Evolutionary conservation across 2,888 invertebrate genomes (phyloP), one percentile per base, ranked within the genome.

Genomic region (Campoplex nolae): DNA sequence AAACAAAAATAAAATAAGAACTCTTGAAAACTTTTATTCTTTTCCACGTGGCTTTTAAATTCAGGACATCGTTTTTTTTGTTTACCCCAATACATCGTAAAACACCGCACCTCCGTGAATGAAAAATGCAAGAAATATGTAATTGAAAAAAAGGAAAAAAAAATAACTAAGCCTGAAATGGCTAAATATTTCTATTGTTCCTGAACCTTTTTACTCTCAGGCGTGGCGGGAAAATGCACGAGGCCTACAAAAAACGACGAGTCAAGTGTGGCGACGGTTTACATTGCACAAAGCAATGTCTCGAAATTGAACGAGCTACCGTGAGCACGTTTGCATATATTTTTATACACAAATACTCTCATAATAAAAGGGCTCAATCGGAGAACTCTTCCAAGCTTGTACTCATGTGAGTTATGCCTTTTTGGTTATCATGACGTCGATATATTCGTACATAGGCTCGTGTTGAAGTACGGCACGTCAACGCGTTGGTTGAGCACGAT

Each of bases 221-320:
- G 28, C 70, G 16, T 48, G 32, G 62, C 32, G 32, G 32, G 7
- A 62, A 32, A 32, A 32, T 62, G 28, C 62, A 1, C 45, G 23
- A 28, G 35, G 32, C 58, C 16, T 51, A 16, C 18, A 28, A 28
- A 48, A n/a, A 77, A 73, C 1, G 48, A 35, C 11, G 65, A 62
- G 68, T 81, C 67, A 77, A 86, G 86, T 74, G 86, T 62, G 67
- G 56, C 73, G 77, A 32, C 76, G 79, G 79, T 83, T 73, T 77
- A 77, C 62, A 58, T 58, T 58, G 16, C 62, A 81, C 83, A 86
- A 83, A 81, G 86, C 86, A 58, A 75, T 67, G 83, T 68, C 56
- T 65, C 83, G 48, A 73, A 82, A 85, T 85, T 81, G 71, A 81
- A 71, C 58, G 45, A 68, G 71, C 28, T 32, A 56, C 38, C 67